These are phyloP conservation scores for Tyrophagus putrescentiae DNA, from an alignment of 1,140 invertebrate species.

Conservation along the genomic window DNA sequence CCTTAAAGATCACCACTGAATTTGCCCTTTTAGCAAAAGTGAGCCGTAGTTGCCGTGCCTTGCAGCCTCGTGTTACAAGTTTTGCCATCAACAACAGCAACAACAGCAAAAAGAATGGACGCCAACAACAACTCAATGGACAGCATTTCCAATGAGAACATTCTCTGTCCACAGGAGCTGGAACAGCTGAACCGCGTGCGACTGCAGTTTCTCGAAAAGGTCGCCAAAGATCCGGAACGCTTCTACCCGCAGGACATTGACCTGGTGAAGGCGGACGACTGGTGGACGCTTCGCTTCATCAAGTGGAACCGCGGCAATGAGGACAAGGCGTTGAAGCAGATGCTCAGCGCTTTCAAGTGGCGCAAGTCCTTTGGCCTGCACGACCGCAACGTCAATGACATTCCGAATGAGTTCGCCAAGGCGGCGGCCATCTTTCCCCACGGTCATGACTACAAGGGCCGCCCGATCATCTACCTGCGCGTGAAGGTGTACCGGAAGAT, in stretches of 20 bases:
- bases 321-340: slow-evolving; percentile 51
- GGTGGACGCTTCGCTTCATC: slow-evolving; percentile 53
- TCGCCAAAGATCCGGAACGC: slow-evolving; percentile 7
- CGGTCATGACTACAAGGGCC: slow-evolving; percentile 11
- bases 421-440: slow-evolving; percentile 18
- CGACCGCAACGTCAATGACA: slow-evolving; percentile 2
- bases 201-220: not conserved
- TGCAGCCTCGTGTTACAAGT: no score
- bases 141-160: no score
- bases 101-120: not conserved
- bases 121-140: not conserved
- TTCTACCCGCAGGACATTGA: slow-evolving; percentile 18
- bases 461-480: slow-evolving; percentile 6
- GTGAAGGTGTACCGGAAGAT: slow-evolving; percentile 15
- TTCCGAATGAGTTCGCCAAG: slow-evolving; percentile 21
- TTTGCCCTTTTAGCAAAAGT: no score
- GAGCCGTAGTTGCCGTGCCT: no score
- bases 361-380: slow-evolving; percentile 60
- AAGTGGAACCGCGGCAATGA: slow-evolving; percentile 44
- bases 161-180: no score
- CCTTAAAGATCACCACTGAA: no score
- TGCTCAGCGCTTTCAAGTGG: slow-evolving; percentile 68
- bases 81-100: no score
- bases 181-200: not conserved
- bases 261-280: slow-evolving; percentile 42